Evolutionary conservation across 2,888 invertebrate species (phyloP).

Genomic region (Pogonocherus hispidulus): DNA sequence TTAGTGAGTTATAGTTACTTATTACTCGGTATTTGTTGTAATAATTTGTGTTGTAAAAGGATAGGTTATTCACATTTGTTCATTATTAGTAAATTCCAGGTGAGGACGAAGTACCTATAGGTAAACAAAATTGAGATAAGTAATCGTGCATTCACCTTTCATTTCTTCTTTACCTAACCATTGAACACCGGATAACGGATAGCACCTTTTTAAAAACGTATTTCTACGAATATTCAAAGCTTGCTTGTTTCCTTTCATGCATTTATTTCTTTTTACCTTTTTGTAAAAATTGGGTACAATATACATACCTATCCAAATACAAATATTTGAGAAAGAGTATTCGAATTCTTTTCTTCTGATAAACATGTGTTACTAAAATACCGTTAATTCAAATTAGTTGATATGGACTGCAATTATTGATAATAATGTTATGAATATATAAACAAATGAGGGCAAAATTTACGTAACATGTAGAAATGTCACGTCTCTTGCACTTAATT

Average conservation of each 20-base stretch:
- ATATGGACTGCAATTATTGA: not conserved
- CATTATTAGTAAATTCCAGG: not conserved
- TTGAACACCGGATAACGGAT: not conserved
- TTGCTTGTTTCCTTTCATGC: not conserved
- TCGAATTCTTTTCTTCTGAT: not conserved
- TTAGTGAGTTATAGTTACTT: not conserved
- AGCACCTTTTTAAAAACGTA: not conserved
- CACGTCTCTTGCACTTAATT: not conserved
- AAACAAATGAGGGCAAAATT: not conserved
- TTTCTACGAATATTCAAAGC: not conserved
- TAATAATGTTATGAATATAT: not conserved
- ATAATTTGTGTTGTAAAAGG: not conserved
- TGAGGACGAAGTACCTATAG: not conserved
- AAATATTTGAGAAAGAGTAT: not conserved
- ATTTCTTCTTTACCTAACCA: not conserved
- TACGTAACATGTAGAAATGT: not conserved
- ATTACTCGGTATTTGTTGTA: no score
- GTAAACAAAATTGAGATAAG: not conserved
- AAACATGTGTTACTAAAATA: not conserved
- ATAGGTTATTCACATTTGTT: not conserved
- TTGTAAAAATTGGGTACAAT: not conserved
- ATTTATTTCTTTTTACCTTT: not conserved
- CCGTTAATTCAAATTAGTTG: not conserved
- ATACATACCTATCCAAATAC: no score
- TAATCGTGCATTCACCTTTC: not conserved